Evolutionary conservation across 2,113 vertebrate species (phyloP), one percentile per base, ranked within the genome.

Genomic region (Todiramphus saurophagus): DNA sequence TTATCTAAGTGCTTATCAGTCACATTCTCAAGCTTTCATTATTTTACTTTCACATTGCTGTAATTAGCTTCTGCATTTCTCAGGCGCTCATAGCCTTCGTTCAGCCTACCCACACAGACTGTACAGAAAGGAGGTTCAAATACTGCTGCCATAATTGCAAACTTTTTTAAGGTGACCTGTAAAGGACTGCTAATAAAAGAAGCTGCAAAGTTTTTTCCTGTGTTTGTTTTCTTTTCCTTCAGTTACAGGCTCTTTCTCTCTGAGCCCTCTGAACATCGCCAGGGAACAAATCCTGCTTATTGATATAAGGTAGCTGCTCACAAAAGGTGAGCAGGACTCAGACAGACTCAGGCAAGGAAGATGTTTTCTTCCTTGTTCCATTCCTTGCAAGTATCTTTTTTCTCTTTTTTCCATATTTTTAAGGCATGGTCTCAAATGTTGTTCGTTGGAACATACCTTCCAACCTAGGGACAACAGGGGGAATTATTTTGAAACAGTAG

Each of bases 1-100:
- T 89, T 97, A 95, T 97, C 94, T 96, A 66, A 69, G 58, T 76
- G 69, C 91, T 97, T 94, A 97, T 96, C 96, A 96, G 93, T 82
- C 87, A 93, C 89, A 89, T 96, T 96, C 89, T 93, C 67, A 62
- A 85, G 87, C 84, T 93, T 89, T 94, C 84, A 79, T 95, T 96
- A 94, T 95, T 97, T 94, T 91, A 73, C 93, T 93, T 91, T 94
- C 84, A 89, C 91, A 66, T 28, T 87, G 81, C 78, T 2, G 15
- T 85, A 97, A 96, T 95, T 95, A 96, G 53, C 41, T 44, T 76
- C 87, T 73, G 35, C 60, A 62, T 94, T 96, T 96, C 93, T 76
- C 75, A 92, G 67, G 63, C 70, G 48, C 39, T 87, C 35, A 1
- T 16, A 68, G 48, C 9, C 81, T 84, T 87, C 35, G 33, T 94